A percentile compares a stretch with the other conserved stretches of the same genome.
phyloP scores from a whole-genome alignment of 2,888 invertebrate species.

The Leptopilina drosophilae region DNA sequence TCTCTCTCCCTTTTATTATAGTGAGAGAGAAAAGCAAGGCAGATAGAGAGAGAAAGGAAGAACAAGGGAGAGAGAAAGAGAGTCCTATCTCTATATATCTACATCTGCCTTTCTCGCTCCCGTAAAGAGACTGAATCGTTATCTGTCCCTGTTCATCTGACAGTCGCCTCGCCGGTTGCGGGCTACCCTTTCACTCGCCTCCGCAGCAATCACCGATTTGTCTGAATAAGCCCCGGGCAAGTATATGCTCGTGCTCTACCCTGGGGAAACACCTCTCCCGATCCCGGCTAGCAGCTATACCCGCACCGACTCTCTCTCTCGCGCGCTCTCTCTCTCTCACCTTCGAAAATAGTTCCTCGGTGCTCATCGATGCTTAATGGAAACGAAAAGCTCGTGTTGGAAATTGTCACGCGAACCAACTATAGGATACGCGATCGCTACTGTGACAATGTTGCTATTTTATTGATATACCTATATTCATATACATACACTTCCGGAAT shows the following conservation, averaged over 20 bases:
- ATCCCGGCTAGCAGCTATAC: neutral
- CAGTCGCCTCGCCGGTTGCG: slow-evolving; percentile 56
- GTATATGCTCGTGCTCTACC: slow-evolving; percentile 72
- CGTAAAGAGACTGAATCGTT: slow-evolving; percentile 40
- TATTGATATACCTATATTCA: too few relatives aligned
- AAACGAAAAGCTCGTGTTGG: slow-evolving; percentile 23
- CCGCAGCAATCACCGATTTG: slow-evolving; percentile 76
- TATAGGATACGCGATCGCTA: too few relatives aligned
- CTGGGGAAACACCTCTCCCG: slow-evolving; percentile 69
- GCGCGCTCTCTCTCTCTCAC: slow-evolving; percentile 6
- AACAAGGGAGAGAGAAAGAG: slow-evolving; percentile 71
- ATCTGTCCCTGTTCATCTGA: slow-evolving; percentile 64
- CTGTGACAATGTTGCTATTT: too few relatives aligned
- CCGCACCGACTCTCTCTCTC: slow-evolving; percentile 7
- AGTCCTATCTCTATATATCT: too few relatives aligned
- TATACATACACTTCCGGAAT: too few relatives aligned
- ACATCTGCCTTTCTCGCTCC: neutral
- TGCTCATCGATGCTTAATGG: slow-evolving; percentile 72
- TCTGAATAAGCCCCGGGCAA: slow-evolving; percentile 76
- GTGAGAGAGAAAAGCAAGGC: slow-evolving; percentile 2
- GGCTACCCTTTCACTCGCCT: slow-evolving; percentile 71
- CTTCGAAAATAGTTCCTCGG: slow-evolving; percentile 60
- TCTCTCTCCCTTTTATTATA: slow-evolving; percentile 25
- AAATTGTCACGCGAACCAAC: neutral
- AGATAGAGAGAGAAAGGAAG: slow-evolving; percentile 55